Conservation (phyloP, 2,888 invertebrate genomes). For the Buathra laborator region DNA sequence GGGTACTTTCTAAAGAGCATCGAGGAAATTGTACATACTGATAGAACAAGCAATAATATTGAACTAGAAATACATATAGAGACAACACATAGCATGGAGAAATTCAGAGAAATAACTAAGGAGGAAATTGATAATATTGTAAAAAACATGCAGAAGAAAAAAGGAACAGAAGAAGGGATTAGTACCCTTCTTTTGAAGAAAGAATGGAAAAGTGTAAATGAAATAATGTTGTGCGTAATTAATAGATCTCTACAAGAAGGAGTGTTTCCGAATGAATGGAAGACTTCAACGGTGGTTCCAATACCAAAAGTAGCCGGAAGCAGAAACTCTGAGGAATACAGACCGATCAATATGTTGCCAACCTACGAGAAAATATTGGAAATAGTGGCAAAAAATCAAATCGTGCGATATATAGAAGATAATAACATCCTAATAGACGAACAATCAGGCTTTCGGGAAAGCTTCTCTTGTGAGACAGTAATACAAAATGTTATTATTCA, state of each 20-base stretch:
- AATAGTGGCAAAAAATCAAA: too few species aligned
- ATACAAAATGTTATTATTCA: too few species aligned
- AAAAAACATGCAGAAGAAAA: not conserved
- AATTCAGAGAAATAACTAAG: not conserved
- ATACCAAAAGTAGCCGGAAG: not conserved
- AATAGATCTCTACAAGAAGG: conserved; percentile 28
- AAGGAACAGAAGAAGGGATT: conserved; percentile 14
- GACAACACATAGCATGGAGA: not conserved
- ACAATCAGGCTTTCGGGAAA: too few species aligned
- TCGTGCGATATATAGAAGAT: too few species aligned
- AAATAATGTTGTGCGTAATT: conserved; percentile 27
- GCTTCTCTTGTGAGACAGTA: too few species aligned
- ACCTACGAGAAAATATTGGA: too few species aligned
- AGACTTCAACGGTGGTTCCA: not conserved
- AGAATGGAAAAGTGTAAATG: not conserved
- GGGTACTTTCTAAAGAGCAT: conserved; percentile 42
- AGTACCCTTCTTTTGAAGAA: not conserved
- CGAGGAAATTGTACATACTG: conserved; percentile 29
- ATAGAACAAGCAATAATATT: not conserved
- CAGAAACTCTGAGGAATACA: too few species aligned
- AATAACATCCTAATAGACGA: too few species aligned
- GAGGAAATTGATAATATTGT: conserved; percentile 28
- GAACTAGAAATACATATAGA: not conserved
- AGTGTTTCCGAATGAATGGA: not conserved
- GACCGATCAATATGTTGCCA: too few species aligned